Conservation (phyloP, 1,140 invertebrate species). For the Laupala kohalensis region DNA sequence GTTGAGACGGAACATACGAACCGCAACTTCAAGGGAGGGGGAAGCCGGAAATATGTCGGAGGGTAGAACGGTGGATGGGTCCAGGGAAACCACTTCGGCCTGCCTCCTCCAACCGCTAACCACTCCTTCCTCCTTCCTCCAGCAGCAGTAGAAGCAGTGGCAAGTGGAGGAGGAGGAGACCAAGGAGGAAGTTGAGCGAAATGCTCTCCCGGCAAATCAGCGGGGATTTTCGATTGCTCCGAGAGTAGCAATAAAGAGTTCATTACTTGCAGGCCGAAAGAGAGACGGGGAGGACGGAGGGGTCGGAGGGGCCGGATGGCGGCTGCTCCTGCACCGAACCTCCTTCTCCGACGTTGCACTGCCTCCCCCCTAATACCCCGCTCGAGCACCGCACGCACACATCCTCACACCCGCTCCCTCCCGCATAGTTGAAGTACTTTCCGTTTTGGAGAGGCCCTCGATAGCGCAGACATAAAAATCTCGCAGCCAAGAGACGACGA, state of each 20-base stretch:
- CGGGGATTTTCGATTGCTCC: background rate
- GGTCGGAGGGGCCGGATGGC: background rate
- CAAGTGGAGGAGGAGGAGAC: background rate
- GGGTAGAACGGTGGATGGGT: background rate
- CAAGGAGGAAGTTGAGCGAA: background rate
- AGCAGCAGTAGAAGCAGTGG: background rate
- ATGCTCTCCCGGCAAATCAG: background rate
- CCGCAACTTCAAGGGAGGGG: background rate
- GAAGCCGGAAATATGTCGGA: background rate
- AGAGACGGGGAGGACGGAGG: background rate
- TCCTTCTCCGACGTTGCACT: no score
- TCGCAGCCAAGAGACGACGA: background rate
- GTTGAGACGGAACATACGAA: no score
- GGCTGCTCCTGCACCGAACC: background rate
- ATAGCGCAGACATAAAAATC: background rate
- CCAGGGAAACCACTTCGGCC: no score
- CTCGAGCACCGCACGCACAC: background rate
- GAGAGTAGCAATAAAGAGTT: background rate
- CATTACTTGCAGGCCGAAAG: background rate
- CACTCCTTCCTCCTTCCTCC: no score
- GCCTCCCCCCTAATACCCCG: background rate
- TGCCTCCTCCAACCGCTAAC: no score
- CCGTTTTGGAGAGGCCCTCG: background rate
- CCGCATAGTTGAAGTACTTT: background rate
- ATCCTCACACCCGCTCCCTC: background rate